Evolutionary conservation across 1,140 invertebrate species (phyloP), one percentile per base, ranked within the genome.

Genomic region (Sycophaga agraensis): DNA sequence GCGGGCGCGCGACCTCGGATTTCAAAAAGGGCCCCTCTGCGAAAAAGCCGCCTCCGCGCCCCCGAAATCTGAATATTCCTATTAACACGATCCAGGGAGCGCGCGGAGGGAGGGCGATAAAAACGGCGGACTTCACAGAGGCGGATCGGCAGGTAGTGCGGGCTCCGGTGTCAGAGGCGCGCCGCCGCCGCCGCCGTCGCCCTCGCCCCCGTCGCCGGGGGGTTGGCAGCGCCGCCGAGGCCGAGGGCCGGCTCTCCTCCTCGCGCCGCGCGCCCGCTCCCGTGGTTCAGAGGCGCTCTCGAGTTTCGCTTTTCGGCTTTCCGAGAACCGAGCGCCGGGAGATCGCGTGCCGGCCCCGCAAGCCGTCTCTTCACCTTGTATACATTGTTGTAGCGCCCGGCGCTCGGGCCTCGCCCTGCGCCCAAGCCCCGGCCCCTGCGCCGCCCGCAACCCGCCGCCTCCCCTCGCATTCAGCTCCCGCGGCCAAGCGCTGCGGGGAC

Each of bases 291-390:
- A 17, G 46, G 7, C 11, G 28, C 31, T 61, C 59, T 62, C 59
- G 53, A 49, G 53, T 62, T 62, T 62, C 59, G 37, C 42, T 53
- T 55, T 62, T 60, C 31, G 43, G 45, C 59, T 61, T 62, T 62
- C 59, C 53, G 53, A 62, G 59, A 62, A 62, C 17, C 24, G 17
- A 17, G 35, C 40, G 28, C 57, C 45, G n/a, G 39, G 34, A 59
- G 46, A 59, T 59, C 39, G 48, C 57, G 57, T 51, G 57, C 40
- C 28, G n/a, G 22, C 42, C 5, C 28, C 0, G 22, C 42, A 14
- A 4, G 21, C 22, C 22, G 2, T n/a, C n/a, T n/a, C n/a, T n/a
- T n/a, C n/a, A n/a, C n/a, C n/a, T n/a, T n/a, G n/a, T n/a, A n/a
- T n/a, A n/a, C n/a, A n/a, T n/a, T n/a, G n/a, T n/a, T n/a, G n/a